Evolutionary conservation across 2,113 vertebrate species (phyloP), one percentile per base, ranked within the genome.

Genomic region (Malurus alboscapulatus): DNA sequence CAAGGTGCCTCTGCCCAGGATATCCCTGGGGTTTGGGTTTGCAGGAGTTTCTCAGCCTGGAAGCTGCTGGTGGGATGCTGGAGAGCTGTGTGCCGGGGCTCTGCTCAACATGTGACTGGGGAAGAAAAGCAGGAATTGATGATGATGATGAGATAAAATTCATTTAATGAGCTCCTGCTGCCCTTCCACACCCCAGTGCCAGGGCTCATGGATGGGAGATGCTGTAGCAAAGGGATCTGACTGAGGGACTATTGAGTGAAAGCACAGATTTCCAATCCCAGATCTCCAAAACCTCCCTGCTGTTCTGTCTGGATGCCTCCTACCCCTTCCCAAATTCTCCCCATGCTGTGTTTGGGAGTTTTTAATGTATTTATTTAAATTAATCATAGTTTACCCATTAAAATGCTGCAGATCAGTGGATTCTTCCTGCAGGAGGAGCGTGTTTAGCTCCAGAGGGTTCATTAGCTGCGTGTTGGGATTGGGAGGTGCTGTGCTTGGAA

Each of bases 81-180:
- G 45, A 44, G 26, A 47, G 2, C 16, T 0, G 0, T 2, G 32
- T 65, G 12, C 17, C 1, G 0, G 58, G 34, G 9, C 63, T 40
- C 11, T 20, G 36, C 6, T 24, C 17, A 26, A 4, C 34, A 1
- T 0, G 3, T 40, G 53, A 11, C 3, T 15, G 38, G 8, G 24
- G 14, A 19, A 48, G 25, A 66, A 44, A 61, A 45, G 26, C 42
- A 15, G 51, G 29, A 29, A 42, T 10, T 3, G 13, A 24, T 14
- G 26, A 24, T 42, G 51, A 19, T 12, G 40, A 55, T 38, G 48
- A 55, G 30, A 30, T 29, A n/a, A 84, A 84, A 34, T 25, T 25
- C 17, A 26, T 84, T 69, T 58, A 30, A 50, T 3, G 17, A 50
- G 21, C 66, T 61, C 38, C n/a, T 58, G 34, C 69, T 90, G 71